phyloP scores from a whole-genome alignment of 2,113 vertebrate genomes.

The Cranoglanis bouderius region DNA sequence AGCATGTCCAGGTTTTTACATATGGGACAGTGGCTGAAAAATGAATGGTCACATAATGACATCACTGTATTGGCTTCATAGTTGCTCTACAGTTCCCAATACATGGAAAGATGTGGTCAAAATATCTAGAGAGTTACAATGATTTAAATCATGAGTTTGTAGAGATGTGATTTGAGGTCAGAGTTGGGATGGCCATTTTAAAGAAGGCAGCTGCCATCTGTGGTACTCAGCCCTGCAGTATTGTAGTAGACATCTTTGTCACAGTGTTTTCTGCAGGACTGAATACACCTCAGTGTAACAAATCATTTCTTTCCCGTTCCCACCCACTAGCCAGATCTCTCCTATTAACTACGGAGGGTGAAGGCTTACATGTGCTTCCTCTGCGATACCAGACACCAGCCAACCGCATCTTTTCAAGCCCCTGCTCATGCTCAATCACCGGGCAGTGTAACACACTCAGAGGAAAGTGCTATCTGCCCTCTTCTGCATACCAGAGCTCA shows the following conservation, averaged over 20 bases:
- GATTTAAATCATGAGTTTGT: background rate
- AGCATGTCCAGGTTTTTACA: background rate
- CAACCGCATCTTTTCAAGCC: no score
- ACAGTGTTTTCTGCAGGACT: background rate
- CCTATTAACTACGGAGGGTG: no score
- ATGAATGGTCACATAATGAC: background rate
- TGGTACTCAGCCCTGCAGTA: background rate
- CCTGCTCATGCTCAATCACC: no score
- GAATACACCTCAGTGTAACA: no score
- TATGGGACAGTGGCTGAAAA: background rate
- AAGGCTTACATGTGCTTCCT: no score
- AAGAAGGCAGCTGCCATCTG: background rate
- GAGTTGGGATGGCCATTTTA: background rate
- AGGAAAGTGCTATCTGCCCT: no score
- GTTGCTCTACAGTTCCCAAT: no score
- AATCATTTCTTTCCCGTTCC: no score
- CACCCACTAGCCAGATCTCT: no score
- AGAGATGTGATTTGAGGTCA: background rate
- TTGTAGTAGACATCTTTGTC: background rate
- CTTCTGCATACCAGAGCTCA: no score
- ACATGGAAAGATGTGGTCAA: background rate
- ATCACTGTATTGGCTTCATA: background rate
- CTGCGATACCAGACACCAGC: no score
- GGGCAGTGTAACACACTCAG: no score
- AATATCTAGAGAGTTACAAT: background rate